phyloP scores from a whole-genome alignment of 2,113 vertebrate genomes.

The Jacana jacana region DNA sequence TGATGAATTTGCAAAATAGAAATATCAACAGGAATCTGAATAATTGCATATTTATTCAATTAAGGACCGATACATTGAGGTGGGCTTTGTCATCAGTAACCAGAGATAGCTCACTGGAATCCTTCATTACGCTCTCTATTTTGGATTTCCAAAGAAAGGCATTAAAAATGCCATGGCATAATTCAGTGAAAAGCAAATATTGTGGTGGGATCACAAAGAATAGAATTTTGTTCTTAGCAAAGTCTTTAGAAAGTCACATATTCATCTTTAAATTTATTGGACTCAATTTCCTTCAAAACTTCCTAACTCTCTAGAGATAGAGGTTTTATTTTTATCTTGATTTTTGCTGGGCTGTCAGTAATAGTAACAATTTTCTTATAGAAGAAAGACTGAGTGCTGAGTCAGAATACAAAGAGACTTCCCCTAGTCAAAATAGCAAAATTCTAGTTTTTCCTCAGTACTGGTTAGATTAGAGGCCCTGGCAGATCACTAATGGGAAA shows the following conservation, averaged over 20 bases:
- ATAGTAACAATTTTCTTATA: not conserved
- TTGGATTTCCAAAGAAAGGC: not conserved
- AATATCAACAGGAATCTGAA: slow-evolving; percentile 62
- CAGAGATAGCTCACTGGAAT: slow-evolving; percentile 33
- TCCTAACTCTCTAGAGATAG: not conserved
- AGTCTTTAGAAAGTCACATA: not conserved
- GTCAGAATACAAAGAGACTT: not conserved
- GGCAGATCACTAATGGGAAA: not conserved
- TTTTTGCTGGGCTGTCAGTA: not conserved
- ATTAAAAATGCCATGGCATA: not conserved
- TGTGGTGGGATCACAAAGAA: not conserved
- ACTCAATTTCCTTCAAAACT: not conserved
- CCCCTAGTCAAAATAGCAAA: not conserved
- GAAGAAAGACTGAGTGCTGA: not conserved
- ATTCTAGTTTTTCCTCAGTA: not conserved
- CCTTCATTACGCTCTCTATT: slow-evolving; percentile 43
- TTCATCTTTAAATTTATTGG: not conserved
- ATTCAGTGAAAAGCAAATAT: not conserved
- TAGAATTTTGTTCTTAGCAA: not conserved
- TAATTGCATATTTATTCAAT: slow-evolving; percentile 68
- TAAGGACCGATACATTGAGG: slow-evolving; percentile 22
- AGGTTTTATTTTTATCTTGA: not conserved
- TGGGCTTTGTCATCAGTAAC: slow-evolving; percentile 30
- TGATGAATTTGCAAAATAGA: slow-evolving; percentile 48
- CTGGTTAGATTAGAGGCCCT: not conserved